A percentile compares a stretch with the other conserved stretches of the same genome.
phyloP scores from a whole-genome alignment of 2,113 vertebrate genomes.

The Abramis brama region DNA sequence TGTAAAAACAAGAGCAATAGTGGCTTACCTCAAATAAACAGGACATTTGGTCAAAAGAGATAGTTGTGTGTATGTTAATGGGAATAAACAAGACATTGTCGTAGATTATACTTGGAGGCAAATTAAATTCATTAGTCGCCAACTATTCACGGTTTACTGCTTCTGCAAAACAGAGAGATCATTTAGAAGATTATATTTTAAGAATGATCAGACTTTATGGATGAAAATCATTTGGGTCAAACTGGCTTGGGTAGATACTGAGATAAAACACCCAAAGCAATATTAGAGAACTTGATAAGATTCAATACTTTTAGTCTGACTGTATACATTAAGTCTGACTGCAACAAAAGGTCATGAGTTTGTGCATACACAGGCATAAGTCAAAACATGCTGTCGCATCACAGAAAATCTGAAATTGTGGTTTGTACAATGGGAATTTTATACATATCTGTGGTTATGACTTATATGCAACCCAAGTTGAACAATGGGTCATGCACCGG shows the following conservation, averaged over 20 bases:
- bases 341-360: background rate
- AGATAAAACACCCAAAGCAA: background rate
- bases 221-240: background rate
- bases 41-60: background rate
- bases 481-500: background rate
- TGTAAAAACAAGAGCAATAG: background rate
- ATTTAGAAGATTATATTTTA: background rate
- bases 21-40: constrained; percentile 9
- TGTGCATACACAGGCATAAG: background rate
- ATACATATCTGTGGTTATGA: constrained; percentile 39
- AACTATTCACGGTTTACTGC: background rate
- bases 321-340: background rate
- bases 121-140: background rate
- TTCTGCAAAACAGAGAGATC: background rate
- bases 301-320: background rate
- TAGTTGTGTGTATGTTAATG: background rate
- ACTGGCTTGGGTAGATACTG: background rate
- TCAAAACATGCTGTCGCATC: background rate
- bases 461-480: background rate
- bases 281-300: background rate
- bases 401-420: background rate
- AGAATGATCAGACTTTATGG: background rate
- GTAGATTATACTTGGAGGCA: background rate
- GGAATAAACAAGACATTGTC: background rate
- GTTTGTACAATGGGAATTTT: background rate